A percentile compares a stretch with the other conserved stretches of the same genome.
Evolutionary conservation across 2,113 vertebrate species (phyloP).

Genomic region (Choloepus hoffmanni): DNA sequence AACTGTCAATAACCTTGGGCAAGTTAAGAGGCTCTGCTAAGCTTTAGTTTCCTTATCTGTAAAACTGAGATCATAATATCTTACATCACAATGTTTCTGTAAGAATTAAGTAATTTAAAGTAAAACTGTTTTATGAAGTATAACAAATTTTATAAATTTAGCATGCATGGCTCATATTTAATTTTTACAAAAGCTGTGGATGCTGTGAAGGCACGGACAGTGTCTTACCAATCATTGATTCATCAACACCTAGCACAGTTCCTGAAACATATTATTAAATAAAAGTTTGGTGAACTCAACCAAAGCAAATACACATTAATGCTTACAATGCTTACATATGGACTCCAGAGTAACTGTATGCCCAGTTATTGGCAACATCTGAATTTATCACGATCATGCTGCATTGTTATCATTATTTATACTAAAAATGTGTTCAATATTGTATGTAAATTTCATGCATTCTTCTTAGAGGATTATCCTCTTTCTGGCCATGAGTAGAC

Average conservation of each 20-base stretch:
- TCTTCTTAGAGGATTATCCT: not conserved
- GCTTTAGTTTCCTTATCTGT: not conserved
- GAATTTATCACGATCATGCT: not conserved
- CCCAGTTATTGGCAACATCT: constrained; percentile 3
- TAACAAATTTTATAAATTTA: not conserved
- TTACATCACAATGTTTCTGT: constrained; percentile 14
- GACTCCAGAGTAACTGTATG: not conserved
- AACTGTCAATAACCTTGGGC: not conserved
- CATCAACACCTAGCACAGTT: not conserved
- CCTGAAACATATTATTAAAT: constrained; percentile 21
- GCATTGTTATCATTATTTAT: not conserved
- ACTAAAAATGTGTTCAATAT: not conserved
- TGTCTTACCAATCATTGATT: constrained; percentile 10
- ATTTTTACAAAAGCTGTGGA: not conserved
- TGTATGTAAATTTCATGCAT: constrained; percentile 12
- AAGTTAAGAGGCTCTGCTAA: not conserved
- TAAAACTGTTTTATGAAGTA: constrained; percentile 19
- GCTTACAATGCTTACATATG: not conserved
- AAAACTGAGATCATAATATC: not conserved
- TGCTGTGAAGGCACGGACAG: not conserved
- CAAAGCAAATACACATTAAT: not conserved
- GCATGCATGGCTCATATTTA: not conserved
- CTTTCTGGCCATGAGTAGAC: not conserved
- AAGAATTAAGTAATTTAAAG: constrained; percentile 35
- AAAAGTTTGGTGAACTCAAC: constrained; percentile 25